Evolutionary conservation across 2,888 invertebrate species (phyloP).

Genomic region (Colletes collaris): DNA sequence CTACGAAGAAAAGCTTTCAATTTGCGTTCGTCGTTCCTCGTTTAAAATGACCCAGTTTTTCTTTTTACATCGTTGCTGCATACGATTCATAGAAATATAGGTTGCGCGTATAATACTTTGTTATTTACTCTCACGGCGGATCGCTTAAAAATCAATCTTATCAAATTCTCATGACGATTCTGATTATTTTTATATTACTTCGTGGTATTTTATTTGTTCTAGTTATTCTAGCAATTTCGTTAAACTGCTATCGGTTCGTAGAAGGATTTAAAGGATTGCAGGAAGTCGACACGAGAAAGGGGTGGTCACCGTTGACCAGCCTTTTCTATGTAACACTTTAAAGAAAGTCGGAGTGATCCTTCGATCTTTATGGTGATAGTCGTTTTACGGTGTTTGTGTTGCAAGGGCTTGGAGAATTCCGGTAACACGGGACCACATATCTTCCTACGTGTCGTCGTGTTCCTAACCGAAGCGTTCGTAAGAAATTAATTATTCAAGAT

Average conservation of each 20-base stretch:
- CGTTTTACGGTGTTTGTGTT: constrained; percentile 10
- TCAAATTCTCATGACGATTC: too few relatives aligned
- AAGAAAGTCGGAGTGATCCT: constrained; percentile 24
- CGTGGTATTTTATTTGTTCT: too few relatives aligned
- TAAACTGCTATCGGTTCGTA: constrained; percentile 37
- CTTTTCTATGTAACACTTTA: constrained; percentile 66
- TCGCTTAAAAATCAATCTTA: too few relatives aligned
- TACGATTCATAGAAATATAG: not conserved
- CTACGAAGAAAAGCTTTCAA: not conserved
- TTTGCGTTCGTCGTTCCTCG: not conserved
- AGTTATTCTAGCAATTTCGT: constrained; percentile 19
- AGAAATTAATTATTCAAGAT: not conserved
- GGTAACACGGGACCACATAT: not conserved
- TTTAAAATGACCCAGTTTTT: constrained; percentile 23
- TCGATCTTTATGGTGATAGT: constrained; percentile 5
- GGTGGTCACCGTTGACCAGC: constrained; percentile 67
- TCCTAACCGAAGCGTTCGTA: constrained; percentile 1
- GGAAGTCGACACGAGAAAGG: constrained; percentile 53
- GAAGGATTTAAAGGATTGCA: constrained; percentile 57
- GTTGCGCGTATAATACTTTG: too few relatives aligned
- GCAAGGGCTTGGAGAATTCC: not conserved
- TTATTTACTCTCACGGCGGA: too few relatives aligned
- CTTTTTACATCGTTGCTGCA: not conserved
- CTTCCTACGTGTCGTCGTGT: not conserved
- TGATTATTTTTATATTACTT: too few relatives aligned